Base-by-base conservation (phyloP, 2,797 vertebrate species). In the Odontamblyopus lacepedii region DNA sequence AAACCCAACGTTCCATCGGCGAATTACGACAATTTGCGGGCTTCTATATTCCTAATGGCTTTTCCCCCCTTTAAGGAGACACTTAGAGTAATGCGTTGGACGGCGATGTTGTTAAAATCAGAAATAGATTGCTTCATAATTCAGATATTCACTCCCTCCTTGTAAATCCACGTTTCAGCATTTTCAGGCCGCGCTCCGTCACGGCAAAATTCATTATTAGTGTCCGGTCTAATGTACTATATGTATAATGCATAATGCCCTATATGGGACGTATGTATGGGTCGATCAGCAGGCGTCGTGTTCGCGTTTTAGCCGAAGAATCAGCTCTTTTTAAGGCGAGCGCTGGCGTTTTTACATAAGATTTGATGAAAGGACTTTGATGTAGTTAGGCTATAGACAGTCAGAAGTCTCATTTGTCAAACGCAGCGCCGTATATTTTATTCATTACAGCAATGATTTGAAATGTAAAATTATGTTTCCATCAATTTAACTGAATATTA, bases 81-180 rank as follows among this genome's bases (percentile, higher is more conserved):
- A 86, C 83, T 88, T 84, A 79, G 85, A 87, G 78, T 90, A 88
- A 85, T 81, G 86, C 87, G 79, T 83, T 68, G 67, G 81, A 26
- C 78, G 74, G 78, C 79, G 78, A 86, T 86, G 88, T 85, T 87
- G 86, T 90, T 90, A 90, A 91, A 88, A 90, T 86, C 83, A 80
- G 82, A 74, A 87, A 81, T 81, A 78, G 83, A 87, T 84, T 82
- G 86, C 66, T 87, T 88, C 82, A 81, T 91, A 84, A 87, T 88
- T 87, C 78, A 83, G 86, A 83, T 89, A 87, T 86, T 84, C 79
- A 64, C 86, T 85, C 81, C 35, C 81, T 82, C 74, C 86, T 79
- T 85, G 78, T 84, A 85, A 90, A 87, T 84, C 85, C 81, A 80
- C 2, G 77, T 74, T 81, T 88, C 87, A 83, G 88, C 88, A 70